These are phyloP conservation scores for Dryomyza anilis DNA, from an alignment of 2,888 invertebrate genomes.

Conservation along the genomic window DNA sequence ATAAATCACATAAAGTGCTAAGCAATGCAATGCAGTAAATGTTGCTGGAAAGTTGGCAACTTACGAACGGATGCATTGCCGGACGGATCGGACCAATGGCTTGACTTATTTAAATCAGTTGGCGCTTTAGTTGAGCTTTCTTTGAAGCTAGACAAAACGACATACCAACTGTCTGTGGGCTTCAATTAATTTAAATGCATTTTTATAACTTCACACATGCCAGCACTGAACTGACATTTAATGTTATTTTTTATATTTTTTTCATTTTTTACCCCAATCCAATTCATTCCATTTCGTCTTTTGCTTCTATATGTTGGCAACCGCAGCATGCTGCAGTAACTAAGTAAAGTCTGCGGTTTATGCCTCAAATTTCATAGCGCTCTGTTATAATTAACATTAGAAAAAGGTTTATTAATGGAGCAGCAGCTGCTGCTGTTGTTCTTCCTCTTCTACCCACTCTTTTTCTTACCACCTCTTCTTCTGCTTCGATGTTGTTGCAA, in stretches of 20 bases:
- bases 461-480: no score
- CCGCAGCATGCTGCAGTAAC: slow-evolving; percentile 10
- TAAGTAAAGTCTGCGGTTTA: slow-evolving; percentile 4
- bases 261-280: not conserved
- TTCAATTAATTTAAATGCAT: not conserved
- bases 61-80: no score
- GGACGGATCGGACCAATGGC: not conserved
- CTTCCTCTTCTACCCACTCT: not conserved
- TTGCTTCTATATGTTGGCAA: not conserved
- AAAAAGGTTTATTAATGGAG: slow-evolving; percentile 14
- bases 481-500: no score
- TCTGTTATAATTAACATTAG: slow-evolving; percentile 13
- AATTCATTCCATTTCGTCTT: not conserved
- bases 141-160: not conserved
- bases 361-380: slow-evolving; percentile 1
- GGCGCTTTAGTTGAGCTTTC: not conserved
- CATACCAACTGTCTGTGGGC: not conserved
- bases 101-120: not conserved
- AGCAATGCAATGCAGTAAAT: not conserved
- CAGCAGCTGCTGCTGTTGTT: not conserved
- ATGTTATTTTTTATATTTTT: no score
- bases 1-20: not conserved
- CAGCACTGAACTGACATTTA: no score
- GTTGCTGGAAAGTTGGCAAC: not conserved
- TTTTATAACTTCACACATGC: slow-evolving; percentile 1